These are phyloP conservation scores for Mormyrus iriodes DNA, from an alignment of 2,113 vertebrate species.

Conservation along the genomic window DNA sequence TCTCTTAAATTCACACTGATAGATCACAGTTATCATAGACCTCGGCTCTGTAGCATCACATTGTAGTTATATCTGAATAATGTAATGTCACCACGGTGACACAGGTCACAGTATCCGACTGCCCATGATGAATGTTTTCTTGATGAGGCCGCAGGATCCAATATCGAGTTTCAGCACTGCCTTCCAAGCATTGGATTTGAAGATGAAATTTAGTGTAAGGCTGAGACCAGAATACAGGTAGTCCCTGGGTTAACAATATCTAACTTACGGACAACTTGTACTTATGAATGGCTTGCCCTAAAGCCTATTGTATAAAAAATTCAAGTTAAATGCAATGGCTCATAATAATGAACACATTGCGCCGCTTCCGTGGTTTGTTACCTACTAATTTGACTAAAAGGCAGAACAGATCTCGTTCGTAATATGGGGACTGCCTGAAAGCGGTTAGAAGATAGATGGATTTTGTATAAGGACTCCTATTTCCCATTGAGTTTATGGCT, in stretches of 20 bases:
- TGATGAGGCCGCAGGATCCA: neutral
- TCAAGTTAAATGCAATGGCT: neutral
- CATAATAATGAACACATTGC: neutral
- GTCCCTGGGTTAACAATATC: neutral
- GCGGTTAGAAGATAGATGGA: neutral
- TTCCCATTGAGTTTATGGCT: neutral
- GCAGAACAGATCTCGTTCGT: neutral
- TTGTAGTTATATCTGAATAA: neutral
- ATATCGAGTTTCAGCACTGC: neutral
- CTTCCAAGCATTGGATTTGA: neutral
- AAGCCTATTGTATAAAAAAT: neutral
- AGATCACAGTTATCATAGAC: neutral
- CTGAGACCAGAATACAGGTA: neutral
- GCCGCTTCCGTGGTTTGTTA: no score
- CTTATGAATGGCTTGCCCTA: neutral
- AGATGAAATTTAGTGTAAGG: neutral
- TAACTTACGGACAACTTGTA: neutral
- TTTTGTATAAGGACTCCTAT: neutral
- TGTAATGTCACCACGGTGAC: slow-evolving; percentile 7
- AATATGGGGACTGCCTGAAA: neutral
- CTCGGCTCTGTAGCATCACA: neutral
- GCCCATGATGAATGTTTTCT: slow-evolving; percentile 14
- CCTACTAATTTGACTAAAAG: neutral
- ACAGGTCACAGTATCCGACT: neutral
- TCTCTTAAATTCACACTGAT: neutral